Evolutionary conservation across 2,888 invertebrate species (phyloP).

Genomic region (Dorcus parallelipipedus): DNA sequence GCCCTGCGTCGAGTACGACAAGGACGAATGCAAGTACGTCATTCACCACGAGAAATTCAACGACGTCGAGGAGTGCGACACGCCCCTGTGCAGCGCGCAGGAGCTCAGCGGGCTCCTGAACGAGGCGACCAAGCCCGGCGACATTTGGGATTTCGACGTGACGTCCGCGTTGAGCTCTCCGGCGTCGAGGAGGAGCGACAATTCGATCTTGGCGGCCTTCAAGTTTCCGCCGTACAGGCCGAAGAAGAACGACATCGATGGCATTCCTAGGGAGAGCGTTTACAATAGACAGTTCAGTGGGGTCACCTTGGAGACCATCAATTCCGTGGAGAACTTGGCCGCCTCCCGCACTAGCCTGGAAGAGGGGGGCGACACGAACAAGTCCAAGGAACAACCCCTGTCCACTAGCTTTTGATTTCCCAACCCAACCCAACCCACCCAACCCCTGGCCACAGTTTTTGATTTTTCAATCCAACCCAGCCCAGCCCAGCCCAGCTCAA

Average conservation of each 20-base stretch:
- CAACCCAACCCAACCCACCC: too few species aligned
- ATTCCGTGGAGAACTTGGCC: conserved; percentile 15
- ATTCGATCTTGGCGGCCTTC: conserved; percentile 7
- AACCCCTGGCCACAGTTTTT: too few species aligned
- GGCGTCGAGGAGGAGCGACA: conserved; percentile 13
- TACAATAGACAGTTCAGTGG: conserved; percentile 13
- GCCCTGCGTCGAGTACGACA: conserved; percentile 52
- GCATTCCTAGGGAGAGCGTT: conserved; percentile 6
- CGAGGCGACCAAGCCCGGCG: conserved; percentile 9
- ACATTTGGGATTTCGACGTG: conserved; percentile 2
- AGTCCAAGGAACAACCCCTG: background rate
- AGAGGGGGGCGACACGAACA: background rate
- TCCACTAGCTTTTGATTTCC: background rate
- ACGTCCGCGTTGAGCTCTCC: conserved; percentile 11
- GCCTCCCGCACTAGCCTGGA: conserved; percentile 4
- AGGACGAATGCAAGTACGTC: conserved; percentile 55
- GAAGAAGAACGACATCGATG: conserved; percentile 16
- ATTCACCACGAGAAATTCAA: conserved; percentile 65
- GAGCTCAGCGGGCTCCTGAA: conserved; percentile 12
- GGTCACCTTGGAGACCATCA: conserved; percentile 14
- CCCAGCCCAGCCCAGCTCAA: too few species aligned
- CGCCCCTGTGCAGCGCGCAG: conserved; percentile 81
- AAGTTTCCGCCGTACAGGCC: conserved; percentile 7
- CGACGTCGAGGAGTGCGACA: conserved; percentile 63
- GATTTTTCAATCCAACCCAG: too few species aligned